These are phyloP conservation scores for Panthera uncia DNA, from an alignment of 2,113 vertebrate genomes.

Conservation along the genomic window DNA sequence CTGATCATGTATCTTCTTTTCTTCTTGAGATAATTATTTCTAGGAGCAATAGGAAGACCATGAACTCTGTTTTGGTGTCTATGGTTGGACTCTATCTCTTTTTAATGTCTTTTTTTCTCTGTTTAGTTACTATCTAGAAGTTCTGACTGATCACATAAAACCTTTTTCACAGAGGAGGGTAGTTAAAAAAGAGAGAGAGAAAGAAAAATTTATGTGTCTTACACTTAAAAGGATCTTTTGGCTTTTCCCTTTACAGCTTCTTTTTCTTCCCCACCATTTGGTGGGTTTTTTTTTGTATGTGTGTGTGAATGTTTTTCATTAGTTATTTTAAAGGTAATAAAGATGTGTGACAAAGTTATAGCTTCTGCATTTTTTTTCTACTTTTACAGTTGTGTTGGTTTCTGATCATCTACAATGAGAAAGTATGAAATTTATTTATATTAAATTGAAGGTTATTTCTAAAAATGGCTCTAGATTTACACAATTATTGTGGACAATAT, in stretches of 20 bases:
- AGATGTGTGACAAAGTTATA: constrained; percentile 77
- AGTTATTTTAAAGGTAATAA: constrained; percentile 80
- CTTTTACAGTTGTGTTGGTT: constrained; percentile 68
- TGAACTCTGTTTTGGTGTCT: constrained; percentile 24
- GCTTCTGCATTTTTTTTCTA: constrained; percentile 70
- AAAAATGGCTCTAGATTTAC: constrained; percentile 44
- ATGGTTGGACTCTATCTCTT: constrained; percentile 27
- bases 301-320: constrained; percentile 78
- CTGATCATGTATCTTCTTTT: constrained; percentile 10
- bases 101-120: constrained; percentile 41
- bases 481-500: constrained; percentile 31
- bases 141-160: constrained; percentile 73
- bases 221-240: constrained; percentile 78
- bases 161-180: constrained; percentile 46
- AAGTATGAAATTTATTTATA: constrained; percentile 68
- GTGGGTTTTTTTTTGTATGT: neutral
- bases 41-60: constrained; percentile 3
- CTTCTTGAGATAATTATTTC: constrained; percentile 41
- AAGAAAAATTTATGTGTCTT: constrained; percentile 78
- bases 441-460: constrained; percentile 58
- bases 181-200: constrained; percentile 65
- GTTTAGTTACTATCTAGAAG: constrained; percentile 54
- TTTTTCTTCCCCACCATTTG: constrained; percentile 43
- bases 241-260: constrained; percentile 76
- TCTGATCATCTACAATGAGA: constrained; percentile 66